Evolutionary conservation across 1,140 invertebrate genomes (phyloP).

Genomic region (Lineus longissimus): DNA sequence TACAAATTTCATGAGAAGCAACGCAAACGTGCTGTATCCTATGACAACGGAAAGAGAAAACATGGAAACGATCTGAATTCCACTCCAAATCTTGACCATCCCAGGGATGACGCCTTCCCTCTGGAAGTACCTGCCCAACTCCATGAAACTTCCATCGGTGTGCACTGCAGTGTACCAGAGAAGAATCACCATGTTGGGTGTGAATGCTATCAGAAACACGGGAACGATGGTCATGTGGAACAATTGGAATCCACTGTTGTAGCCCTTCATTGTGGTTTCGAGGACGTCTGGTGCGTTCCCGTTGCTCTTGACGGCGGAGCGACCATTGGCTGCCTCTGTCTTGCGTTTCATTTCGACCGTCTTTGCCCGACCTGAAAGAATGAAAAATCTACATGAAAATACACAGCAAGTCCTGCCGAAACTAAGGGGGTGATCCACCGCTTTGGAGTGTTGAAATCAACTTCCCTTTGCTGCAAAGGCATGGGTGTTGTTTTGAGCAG

Average conservation of each 20-base stretch:
- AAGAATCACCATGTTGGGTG: slow-evolving; percentile 40
- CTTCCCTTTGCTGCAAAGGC: too few species aligned
- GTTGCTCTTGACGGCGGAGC: neutral
- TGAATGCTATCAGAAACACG: slow-evolving; percentile 33
- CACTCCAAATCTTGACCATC: slow-evolving; percentile 33
- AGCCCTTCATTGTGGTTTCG: neutral
- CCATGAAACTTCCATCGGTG: slow-evolving; percentile 39
- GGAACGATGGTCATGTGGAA: slow-evolving; percentile 34
- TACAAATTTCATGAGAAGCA: slow-evolving; percentile 46
- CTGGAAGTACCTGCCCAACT: slow-evolving; percentile 21
- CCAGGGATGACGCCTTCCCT: slow-evolving; percentile 21
- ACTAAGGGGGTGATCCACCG: too few species aligned
- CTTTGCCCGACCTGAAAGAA: too few species aligned
- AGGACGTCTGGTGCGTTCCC: neutral
- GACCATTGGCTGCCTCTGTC: too few species aligned
- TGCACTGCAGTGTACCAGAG: slow-evolving; percentile 43
- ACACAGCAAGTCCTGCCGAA: too few species aligned
- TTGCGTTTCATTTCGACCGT: too few species aligned
- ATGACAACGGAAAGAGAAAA: slow-evolving; percentile 34
- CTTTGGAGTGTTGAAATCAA: too few species aligned
- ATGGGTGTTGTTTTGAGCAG: too few species aligned
- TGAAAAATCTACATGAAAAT: too few species aligned
- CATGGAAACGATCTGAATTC: slow-evolving; percentile 26
- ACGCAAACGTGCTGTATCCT: slow-evolving; percentile 35
- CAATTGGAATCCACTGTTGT: slow-evolving; percentile 12